phyloP scores from a whole-genome alignment of 2,888 invertebrate genomes.

The Steinernema hermaphroditum region DNA sequence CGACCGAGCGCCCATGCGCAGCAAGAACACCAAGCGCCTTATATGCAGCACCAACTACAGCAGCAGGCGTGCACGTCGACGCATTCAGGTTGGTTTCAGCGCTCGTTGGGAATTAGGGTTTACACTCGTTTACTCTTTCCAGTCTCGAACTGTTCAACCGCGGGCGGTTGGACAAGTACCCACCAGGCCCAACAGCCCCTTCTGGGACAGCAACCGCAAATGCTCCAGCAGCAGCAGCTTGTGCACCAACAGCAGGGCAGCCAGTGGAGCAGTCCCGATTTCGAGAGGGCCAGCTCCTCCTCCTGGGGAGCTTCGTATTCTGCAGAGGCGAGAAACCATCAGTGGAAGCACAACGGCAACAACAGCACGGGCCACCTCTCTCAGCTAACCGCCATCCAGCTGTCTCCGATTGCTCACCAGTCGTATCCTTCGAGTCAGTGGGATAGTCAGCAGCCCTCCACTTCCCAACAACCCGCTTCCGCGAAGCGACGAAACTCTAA shows the following conservation, averaged over 20 bases:
- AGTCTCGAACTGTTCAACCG: neutral
- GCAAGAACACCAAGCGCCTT: neutral
- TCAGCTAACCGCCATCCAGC: neutral
- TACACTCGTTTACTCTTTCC: neutral
- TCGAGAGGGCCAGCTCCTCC: neutral
- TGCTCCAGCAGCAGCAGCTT: neutral
- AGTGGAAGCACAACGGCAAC: neutral
- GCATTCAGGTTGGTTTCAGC: slow-evolving; percentile 2
- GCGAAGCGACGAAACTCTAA: slow-evolving; percentile 6
- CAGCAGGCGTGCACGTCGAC: neutral
- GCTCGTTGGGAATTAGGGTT: neutral
- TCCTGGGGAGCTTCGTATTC: neutral
- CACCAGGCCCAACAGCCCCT: neutral
- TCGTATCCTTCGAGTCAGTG: neutral
- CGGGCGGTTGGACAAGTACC: neutral
- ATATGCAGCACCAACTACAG: neutral
- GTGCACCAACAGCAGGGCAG: neutral
- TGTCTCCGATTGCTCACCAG: neutral
- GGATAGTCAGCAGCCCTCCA: neutral
- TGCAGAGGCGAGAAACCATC: neutral
- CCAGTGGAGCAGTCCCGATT: neutral
- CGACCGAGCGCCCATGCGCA: neutral
- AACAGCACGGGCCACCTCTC: neutral
- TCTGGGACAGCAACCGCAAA: neutral
- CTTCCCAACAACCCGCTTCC: neutral